Conservation (phyloP, 2,888 invertebrate species). For the Apocheima hispidaria region DNA sequence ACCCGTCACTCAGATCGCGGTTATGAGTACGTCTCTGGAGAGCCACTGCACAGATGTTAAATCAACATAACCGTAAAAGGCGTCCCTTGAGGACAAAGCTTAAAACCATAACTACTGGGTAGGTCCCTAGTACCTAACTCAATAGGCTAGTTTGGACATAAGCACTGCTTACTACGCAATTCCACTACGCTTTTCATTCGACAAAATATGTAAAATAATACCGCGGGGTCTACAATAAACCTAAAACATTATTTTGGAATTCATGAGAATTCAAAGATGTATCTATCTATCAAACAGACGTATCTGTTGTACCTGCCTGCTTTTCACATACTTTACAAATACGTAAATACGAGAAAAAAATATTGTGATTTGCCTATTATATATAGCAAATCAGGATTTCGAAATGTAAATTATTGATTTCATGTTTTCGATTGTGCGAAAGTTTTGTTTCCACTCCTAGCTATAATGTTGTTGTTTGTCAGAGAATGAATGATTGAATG, state of each 20-base stretch:
- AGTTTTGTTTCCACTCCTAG: too few relatives aligned
- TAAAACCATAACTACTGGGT: neutral
- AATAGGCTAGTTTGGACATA: neutral
- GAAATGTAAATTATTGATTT: too few relatives aligned
- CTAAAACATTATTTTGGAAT: neutral
- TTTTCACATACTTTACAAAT: slow-evolving; percentile 4
- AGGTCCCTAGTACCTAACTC: neutral
- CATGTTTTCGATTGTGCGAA: neutral
- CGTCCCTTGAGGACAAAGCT: slow-evolving; percentile 2
- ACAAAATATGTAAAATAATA: slow-evolving; percentile 11
- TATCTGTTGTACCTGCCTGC: slow-evolving; percentile 10
- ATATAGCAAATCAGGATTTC: too few relatives aligned
- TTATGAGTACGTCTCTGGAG: slow-evolving; percentile 19
- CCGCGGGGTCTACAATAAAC: neutral
- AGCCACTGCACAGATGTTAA: slow-evolving; percentile 21
- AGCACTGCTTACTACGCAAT: neutral
- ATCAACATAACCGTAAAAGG: slow-evolving; percentile 13
- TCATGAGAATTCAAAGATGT: slow-evolving; percentile 14
- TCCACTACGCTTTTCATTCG: neutral
- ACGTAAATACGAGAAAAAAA: slow-evolving; percentile 7
- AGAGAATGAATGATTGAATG: neutral
- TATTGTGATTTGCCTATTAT: neutral
- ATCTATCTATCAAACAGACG: slow-evolving; percentile 14
- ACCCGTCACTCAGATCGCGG: slow-evolving; percentile 24
- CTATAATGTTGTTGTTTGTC: neutral